phyloP scores from a whole-genome alignment of 2,888 invertebrate species.

The Sylvicola cinctus region DNA sequence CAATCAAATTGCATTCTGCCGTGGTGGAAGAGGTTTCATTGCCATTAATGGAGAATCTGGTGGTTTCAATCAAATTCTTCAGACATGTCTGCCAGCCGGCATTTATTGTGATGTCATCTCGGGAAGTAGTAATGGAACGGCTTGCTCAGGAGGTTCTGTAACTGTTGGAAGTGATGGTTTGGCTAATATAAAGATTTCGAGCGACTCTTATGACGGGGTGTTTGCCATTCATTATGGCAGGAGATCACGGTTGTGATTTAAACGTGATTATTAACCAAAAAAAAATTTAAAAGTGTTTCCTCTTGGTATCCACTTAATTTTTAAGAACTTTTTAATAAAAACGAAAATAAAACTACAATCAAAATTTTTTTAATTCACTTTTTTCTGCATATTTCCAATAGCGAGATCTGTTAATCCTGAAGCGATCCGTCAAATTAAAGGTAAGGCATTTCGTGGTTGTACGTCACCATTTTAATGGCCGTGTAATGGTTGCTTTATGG shows the following conservation, averaged over 20 bases:
- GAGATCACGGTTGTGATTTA: neutral
- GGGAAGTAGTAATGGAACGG: constrained; percentile 34
- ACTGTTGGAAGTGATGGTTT: constrained; percentile 35
- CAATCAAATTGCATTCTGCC: constrained; percentile 69
- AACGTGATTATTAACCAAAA: too few relatives aligned
- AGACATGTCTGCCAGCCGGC: constrained; percentile 54
- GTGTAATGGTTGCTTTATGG: too few relatives aligned
- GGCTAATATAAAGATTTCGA: constrained; percentile 32
- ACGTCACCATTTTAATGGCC: too few relatives aligned
- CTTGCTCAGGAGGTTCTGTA: constrained; percentile 37
- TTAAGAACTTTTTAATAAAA: too few relatives aligned
- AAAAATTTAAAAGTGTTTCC: too few relatives aligned
- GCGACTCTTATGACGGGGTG: constrained; percentile 33
- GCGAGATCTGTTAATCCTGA: too few relatives aligned
- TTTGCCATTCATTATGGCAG: constrained; percentile 34
- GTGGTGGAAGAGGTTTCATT: constrained; percentile 52
- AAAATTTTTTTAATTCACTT: too few relatives aligned
- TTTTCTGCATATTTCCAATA: too few relatives aligned
- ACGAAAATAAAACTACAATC: too few relatives aligned
- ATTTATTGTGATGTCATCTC: constrained; percentile 71
- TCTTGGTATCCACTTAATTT: too few relatives aligned
- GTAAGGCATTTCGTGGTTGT: too few relatives aligned
- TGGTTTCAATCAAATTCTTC: constrained; percentile 31
- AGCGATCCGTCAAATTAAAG: too few relatives aligned
- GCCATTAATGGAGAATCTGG: constrained; percentile 49